These are phyloP conservation scores for Anoplius nigerrimus DNA, from an alignment of 2,888 invertebrate genomes.

Conservation along the genomic window DNA sequence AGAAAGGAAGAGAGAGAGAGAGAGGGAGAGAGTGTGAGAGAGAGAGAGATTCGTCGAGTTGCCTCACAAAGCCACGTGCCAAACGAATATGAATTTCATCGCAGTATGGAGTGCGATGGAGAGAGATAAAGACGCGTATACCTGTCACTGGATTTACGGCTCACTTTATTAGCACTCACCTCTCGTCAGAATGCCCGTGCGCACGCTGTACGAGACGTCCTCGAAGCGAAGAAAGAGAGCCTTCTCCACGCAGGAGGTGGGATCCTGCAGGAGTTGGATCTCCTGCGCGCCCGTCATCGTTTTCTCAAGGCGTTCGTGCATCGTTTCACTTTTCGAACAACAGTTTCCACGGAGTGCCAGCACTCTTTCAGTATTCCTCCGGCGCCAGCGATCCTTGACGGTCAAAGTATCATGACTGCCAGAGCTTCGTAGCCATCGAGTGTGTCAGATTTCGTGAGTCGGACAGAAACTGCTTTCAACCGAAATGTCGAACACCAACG, in stretches of 20 bases:
- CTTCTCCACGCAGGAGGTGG: slow-evolving; percentile 18
- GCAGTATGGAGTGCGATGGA: neutral
- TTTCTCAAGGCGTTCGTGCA: slow-evolving; percentile 17
- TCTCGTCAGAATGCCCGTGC: slow-evolving; percentile 78
- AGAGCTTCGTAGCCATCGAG: too few species aligned
- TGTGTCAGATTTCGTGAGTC: too few species aligned
- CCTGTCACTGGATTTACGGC: neutral
- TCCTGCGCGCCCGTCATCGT: neutral
- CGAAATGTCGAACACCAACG: too few species aligned
- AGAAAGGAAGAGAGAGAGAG: neutral
- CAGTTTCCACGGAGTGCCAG: too few species aligned
- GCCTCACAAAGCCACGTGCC: slow-evolving; percentile 2
- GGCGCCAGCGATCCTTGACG: too few species aligned
- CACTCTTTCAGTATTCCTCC: too few species aligned
- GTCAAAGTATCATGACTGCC: too few species aligned
- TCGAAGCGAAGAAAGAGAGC: slow-evolving; percentile 82
- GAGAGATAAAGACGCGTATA: neutral
- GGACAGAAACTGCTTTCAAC: too few species aligned
- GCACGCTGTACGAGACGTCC: slow-evolving; percentile 81
- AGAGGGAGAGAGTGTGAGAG: slow-evolving; percentile 15
- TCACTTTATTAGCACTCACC: slow-evolving; percentile 71
- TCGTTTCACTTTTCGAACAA: too few species aligned
- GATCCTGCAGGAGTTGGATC: too few species aligned
- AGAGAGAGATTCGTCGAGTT: neutral
- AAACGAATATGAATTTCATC: neutral